Conservation (phyloP, 2,113 vertebrate genomes). For the Salminus brasiliensis region DNA sequence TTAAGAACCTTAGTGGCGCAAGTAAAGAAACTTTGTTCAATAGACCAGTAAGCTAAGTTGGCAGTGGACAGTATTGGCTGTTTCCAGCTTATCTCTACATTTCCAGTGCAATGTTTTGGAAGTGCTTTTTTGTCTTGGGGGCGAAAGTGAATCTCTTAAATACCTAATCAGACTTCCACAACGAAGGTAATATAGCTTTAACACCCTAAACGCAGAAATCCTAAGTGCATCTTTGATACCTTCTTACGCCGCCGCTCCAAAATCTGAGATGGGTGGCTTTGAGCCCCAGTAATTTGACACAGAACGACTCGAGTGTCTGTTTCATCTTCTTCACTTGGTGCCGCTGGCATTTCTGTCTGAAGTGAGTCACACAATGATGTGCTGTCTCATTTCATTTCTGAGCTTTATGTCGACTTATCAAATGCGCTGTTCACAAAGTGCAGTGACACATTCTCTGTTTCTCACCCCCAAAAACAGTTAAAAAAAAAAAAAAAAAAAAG, state of each 20-base stretch:
- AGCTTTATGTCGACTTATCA: neutral
- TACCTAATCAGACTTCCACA: neutral
- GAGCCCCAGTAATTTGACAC: neutral
- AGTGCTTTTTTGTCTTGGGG: neutral
- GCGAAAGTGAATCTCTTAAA: neutral
- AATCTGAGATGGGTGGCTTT: neutral
- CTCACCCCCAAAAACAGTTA: neutral
- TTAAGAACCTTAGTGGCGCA: no score
- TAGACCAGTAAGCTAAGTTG: no score
- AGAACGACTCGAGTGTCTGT: neutral
- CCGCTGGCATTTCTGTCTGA: neutral
- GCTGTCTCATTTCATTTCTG: constrained; percentile 1
- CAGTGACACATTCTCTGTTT: neutral
- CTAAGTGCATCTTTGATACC: neutral
- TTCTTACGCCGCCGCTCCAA: neutral
- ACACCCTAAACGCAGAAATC: neutral
- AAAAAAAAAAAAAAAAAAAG: neutral
- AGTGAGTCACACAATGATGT: neutral
- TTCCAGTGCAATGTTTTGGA: neutral
- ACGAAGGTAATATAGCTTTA: neutral
- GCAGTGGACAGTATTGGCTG: no score
- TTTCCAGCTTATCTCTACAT: neutral
- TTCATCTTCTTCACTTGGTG: neutral
- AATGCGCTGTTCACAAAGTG: neutral
- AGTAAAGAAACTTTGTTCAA: no score